Conservation (phyloP, 2,797 vertebrate genomes). For the Hozukius guyotensis region DNA sequence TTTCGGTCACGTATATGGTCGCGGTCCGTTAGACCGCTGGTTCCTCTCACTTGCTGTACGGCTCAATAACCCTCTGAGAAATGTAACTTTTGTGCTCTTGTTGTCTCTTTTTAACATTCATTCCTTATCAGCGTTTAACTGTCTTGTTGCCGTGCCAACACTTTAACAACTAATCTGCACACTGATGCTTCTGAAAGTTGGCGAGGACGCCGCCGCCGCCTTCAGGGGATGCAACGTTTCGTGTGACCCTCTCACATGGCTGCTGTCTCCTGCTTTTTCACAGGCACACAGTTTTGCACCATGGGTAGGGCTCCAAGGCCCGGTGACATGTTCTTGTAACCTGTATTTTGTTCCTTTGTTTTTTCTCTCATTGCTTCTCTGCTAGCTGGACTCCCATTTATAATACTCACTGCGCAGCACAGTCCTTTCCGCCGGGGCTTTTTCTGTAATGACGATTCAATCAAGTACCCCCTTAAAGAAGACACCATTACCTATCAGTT, state of each 20-base stretch:
- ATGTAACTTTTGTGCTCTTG: not conserved
- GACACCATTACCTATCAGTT: slow-evolving; percentile 98
- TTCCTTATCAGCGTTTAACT: not conserved
- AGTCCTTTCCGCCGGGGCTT: slow-evolving; percentile 92
- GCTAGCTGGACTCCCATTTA: slow-evolving; percentile 97
- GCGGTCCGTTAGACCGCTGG: not conserved
- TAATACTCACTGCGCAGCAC: slow-evolving; percentile 91
- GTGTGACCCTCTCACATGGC: not conserved
- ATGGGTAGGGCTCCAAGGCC: not conserved
- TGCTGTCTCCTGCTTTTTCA: slow-evolving; percentile 3
- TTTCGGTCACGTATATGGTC: not conserved
- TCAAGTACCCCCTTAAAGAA: slow-evolving; percentile 95
- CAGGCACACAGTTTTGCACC: slow-evolving; percentile 38
- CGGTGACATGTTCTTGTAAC: slow-evolving; percentile 49
- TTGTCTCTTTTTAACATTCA: slow-evolving; percentile 22
- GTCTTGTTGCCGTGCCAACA: not conserved
- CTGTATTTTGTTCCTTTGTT: slow-evolving; percentile 22
- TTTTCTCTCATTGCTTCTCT: slow-evolving; percentile 84
- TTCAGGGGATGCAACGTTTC: not conserved
- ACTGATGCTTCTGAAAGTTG: slow-evolving; percentile 1
- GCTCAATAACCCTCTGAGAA: not conserved
- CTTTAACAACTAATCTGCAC: slow-evolving; percentile 36
- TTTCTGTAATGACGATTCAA: slow-evolving; percentile 98
- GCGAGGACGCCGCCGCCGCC: not conserved
- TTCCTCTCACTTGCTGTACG: not conserved